Base-by-base conservation (phyloP, 2,797 vertebrate species). In the Poecilia velifera region DNA sequence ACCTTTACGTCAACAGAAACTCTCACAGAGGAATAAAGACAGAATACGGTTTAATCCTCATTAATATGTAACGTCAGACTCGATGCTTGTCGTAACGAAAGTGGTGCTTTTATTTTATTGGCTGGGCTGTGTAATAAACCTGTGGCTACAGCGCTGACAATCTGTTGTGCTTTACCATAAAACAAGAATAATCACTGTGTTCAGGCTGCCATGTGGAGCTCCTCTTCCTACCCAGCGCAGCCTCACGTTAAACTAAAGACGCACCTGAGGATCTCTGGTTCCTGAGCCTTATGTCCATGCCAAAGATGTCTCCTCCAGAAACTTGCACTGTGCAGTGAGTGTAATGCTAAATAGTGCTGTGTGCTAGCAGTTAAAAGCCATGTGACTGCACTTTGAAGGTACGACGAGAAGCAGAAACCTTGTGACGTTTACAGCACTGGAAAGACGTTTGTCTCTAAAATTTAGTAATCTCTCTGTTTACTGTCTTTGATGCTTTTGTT, bases 211-310 rank as follows among this genome's bases (percentile, higher is more conserved):
- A 84, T 68, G 79, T 49, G 41, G 64, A 45, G 51, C 57, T 59
- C 77, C 34, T 82, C 82, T 76, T 53, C 71, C 59, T 76, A 51
- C 59, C 59, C 34, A 43, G 43, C 79, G 47, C 57, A 45, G 80
- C 22, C 82, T 79, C 73, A 57, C 70, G 6, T 62, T 47, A 73
- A 82, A 57, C n/a, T 74, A 76, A 71, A 78, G 76, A 53, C 80
- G 66, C 66, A 73, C 62, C 78, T 55, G 55, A 70, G 57, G 81
- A 79, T 79, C 81, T 84, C 81, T 81, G 81, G 85, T 86, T 91
- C 92, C 84, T 89, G 84, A 95, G 93, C 91, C 94, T 95, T 95
- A 90, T 86, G 84, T 95, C 90, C 88, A 87, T 90, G 94, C 96
- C 96, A 96, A 96, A 96, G 96, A 96, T 82, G 73, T 87, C 78